Conservation (phyloP, 2,888 invertebrate species). For the Callosobruchus maculatus region DNA sequence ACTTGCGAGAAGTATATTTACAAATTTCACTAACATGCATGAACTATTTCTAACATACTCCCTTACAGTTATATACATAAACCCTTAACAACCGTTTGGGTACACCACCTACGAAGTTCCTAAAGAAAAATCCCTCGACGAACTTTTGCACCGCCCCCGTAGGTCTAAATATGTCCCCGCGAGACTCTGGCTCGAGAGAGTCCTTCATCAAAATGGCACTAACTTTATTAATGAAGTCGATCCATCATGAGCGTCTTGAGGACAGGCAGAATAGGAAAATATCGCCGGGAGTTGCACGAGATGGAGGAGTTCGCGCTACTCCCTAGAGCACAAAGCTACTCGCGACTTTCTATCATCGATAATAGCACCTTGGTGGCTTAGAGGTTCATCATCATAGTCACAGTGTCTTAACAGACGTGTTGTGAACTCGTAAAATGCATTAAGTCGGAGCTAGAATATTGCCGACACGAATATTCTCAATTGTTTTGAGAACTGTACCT, state of each 20-base stretch:
- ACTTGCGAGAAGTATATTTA: no score
- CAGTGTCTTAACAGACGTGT: no score
- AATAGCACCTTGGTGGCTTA: not conserved
- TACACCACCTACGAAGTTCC: not conserved
- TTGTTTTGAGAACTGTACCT: no score
- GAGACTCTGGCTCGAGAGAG: conserved; percentile 3
- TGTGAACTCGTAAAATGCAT: no score
- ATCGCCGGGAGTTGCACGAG: no score
- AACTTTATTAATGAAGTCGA: conserved; percentile 11
- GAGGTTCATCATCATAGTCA: no score
- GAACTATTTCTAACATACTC: no score
- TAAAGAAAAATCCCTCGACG: not conserved
- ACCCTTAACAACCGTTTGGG: not conserved
- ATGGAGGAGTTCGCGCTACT: not conserved
- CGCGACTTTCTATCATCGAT: not conserved
- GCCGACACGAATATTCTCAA: no score
- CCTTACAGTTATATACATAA: no score
- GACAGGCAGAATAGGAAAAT: conserved; percentile 5
- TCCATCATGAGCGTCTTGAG: conserved; percentile 11
- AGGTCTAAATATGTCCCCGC: not conserved
- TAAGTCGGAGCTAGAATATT: no score
- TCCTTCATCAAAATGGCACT: conserved; percentile 11
- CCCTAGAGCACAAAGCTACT: not conserved
- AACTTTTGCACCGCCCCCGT: not conserved
- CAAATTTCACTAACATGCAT: no score